These are phyloP conservation scores for Oreochromis niloticus DNA, from an alignment of 2,113 vertebrate genomes.

Conservation along the genomic window DNA sequence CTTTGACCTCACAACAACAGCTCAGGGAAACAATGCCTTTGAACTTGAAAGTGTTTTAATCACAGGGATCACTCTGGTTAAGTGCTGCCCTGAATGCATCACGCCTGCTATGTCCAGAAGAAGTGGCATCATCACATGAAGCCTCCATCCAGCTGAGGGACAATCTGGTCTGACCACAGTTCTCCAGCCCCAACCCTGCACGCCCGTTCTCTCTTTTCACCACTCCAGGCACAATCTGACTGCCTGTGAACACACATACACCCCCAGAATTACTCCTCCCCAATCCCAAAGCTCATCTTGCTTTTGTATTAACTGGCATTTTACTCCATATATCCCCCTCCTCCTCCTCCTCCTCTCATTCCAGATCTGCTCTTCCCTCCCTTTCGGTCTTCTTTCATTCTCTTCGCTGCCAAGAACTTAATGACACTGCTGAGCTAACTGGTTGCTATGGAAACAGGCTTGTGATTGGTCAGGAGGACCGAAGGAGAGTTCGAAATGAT, in stretches of 20 bases:
- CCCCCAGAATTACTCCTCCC: neutral
- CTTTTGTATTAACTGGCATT: constrained; percentile 30
- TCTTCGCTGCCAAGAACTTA: constrained; percentile 65
- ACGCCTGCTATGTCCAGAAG: constrained; percentile 16
- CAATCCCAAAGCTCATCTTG: neutral
- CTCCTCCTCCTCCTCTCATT: neutral
- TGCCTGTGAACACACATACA: neutral
- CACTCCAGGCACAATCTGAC: neutral
- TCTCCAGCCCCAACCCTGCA: neutral
- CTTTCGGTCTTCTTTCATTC: constrained; percentile 55
- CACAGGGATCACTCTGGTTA: neutral
- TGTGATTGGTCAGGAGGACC: constrained; percentile 60
- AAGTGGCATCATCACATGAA: neutral
- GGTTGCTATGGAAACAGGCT: constrained; percentile 66
- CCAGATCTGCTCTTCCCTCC: constrained; percentile 4
- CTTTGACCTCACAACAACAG: neutral
- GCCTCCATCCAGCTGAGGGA: constrained; percentile 39
- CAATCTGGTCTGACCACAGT: constrained; percentile 53
- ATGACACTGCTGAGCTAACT: constrained; percentile 65
- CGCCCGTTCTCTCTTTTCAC: neutral
- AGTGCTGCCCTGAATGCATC: neutral
- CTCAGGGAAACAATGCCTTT: neutral
- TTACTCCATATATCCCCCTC: neutral
- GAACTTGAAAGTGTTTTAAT: neutral
- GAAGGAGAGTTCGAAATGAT: constrained; percentile 46